A percentile compares a stretch with the other conserved stretches of the same genome.
Conservation (phyloP, 1,140 invertebrate species). For the Lucilia sericata region DNA sequence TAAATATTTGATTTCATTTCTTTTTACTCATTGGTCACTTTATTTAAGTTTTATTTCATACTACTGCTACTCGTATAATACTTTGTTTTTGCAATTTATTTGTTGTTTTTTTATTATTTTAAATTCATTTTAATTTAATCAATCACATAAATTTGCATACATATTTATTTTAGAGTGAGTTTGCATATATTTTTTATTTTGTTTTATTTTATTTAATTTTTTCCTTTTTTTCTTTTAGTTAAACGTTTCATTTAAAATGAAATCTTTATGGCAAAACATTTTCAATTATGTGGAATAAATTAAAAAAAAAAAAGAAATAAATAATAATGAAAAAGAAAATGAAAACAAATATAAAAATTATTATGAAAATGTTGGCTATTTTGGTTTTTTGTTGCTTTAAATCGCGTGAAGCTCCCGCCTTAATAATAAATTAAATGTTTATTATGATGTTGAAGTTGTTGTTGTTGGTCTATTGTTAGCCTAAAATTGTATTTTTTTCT, state of each 20-base stretch:
- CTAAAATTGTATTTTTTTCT: not conserved
- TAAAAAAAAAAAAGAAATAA: not conserved
- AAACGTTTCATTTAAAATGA: too few relatives aligned
- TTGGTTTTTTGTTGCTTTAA: not conserved
- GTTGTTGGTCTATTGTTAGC: not conserved
- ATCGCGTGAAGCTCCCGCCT: not conserved
- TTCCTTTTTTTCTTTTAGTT: too few relatives aligned
- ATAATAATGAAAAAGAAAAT: not conserved
- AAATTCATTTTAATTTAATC: conserved; percentile 18
- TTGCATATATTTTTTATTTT: not conserved
- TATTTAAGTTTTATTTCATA: too few relatives aligned
- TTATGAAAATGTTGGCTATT: not conserved
- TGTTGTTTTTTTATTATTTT: not conserved
- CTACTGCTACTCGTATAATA: too few relatives aligned
- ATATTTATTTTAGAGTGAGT: not conserved
- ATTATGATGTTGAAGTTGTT: not conserved
- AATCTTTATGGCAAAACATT: too few relatives aligned
- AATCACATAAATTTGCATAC: conserved; percentile 16
- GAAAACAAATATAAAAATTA: not conserved
- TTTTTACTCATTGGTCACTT: too few relatives aligned
- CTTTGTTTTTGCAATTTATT: not conserved
- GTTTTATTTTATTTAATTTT: too few relatives aligned
- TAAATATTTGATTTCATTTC: too few relatives aligned
- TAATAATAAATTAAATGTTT: not conserved
- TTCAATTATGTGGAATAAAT: too few relatives aligned